Conservation (phyloP, 35 echinoderm and acorn worm genomes). For the Apostichopus californicus region DNA sequence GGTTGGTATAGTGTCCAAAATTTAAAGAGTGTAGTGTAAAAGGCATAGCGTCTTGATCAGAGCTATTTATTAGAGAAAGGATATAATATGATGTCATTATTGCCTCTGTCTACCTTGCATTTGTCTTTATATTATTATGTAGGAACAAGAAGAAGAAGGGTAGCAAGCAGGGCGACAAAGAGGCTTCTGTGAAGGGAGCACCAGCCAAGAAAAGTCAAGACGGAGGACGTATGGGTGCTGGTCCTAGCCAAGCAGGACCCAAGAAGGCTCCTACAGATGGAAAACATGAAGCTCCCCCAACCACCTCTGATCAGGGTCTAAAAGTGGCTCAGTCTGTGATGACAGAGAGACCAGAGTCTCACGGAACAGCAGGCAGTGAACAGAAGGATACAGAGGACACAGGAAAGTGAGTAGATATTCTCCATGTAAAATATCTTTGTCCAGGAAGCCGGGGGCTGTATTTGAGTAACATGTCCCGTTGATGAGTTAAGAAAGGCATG, state of each 20-base stretch:
- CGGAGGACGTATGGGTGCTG: constrained; percentile 60
- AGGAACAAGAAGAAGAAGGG: constrained; percentile 82
- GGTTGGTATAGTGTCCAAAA: too few species aligned
- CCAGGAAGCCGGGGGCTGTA: background rate
- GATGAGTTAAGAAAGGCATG: too few species aligned
- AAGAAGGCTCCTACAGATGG: constrained; percentile 75
- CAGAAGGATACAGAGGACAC: constrained; percentile 67
- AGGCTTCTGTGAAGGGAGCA: constrained; percentile 62
- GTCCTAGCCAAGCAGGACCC: constrained; percentile 62
- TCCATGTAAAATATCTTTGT: background rate
- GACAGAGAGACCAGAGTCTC: constrained; percentile 90
- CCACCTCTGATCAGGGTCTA: constrained; percentile 83
- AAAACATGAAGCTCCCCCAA: constrained; percentile 64
- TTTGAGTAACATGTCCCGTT: background rate
- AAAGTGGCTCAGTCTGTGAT: constrained; percentile 71
- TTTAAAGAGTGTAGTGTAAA: too few species aligned
- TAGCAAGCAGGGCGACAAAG: constrained; percentile 75
- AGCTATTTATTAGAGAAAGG: background rate
- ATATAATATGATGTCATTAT: too few species aligned
- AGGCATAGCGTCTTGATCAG: too few species aligned
- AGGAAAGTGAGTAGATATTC: constrained; percentile 82
- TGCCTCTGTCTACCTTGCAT: too few species aligned
- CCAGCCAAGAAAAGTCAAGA: constrained; percentile 93
- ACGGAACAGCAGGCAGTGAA: constrained; percentile 95
- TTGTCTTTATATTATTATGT: background rate